Base-by-base conservation (phyloP, 2,888 invertebrate genomes). In the Dolichopus griseipennis region DNA sequence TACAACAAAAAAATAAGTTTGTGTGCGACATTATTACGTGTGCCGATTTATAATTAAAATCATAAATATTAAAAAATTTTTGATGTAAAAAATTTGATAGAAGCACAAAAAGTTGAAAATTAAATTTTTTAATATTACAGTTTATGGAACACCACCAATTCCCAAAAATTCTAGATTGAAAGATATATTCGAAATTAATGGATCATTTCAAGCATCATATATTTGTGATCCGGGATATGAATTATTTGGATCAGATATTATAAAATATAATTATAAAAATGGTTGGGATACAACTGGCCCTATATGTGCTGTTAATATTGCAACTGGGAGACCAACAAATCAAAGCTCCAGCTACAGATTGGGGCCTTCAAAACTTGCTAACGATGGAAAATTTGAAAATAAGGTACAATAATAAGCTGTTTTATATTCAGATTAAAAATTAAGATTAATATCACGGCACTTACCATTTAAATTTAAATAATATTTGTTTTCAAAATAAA, bases 271-370 rank as follows among this genome's bases (percentile, higher is more conserved):
- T 67, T 79, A 87, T 64, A 83, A 85, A 68, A 90, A 89, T 62
- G 87, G 87, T 76, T 94, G 94, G 93, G 88, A 88, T 41, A 88
- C 88, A 9, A 92, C 93, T 65, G 80, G 90, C 66, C 92, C 93
- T 37, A 92, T 93, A 80, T 94, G 94, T 80, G 93, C 93, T 88
- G 91, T 91, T 37, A 93, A 94, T 80, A 90, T 93, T 15, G 93
- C 91, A 1, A 90, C 88, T 75, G 85, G 92, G 66, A 93, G 93
- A 78, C 95, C 95, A 2, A 90, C 92, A 0, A 95, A 95, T 82
- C 94, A 95, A 81, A 95, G 95, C 67, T 93, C 93, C 0, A 90
- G 93, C 0, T 92, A 92, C 0, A 85, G 94, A 52, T 92, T 92
- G 1, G 94, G 94, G 1, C 87, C 87, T 7, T 90, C 93, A 0